phyloP scores from a whole-genome alignment of 2,113 vertebrate species.

The Xiphophorus couchianus region DNA sequence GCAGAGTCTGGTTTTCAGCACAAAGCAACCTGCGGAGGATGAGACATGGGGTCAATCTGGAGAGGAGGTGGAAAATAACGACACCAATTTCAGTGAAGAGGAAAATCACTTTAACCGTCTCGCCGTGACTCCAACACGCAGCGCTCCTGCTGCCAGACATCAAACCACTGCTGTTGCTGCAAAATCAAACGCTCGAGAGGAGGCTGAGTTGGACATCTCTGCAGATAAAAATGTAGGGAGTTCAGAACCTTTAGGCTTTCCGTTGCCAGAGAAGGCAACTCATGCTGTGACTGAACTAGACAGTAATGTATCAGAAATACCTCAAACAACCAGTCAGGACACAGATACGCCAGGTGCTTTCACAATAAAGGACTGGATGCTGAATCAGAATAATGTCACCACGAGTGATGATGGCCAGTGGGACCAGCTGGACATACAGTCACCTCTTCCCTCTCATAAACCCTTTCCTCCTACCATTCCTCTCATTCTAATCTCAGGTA shows the following conservation, averaged over 20 bases:
- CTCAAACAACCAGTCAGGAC: conserved; percentile 22
- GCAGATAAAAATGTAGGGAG: conserved; percentile 21
- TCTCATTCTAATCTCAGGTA: conserved; percentile 57
- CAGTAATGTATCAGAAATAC: conserved; percentile 24
- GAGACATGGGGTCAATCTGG: conserved; percentile 13
- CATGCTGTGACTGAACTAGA: conserved; percentile 37
- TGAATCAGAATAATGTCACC: conserved; percentile 5
- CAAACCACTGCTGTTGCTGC: background rate
- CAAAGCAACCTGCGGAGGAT: conserved; percentile 25
- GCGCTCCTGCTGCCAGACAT: conserved; percentile 1
- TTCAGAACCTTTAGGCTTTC: conserved; percentile 2
- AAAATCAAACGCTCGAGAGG: conserved; percentile 3
- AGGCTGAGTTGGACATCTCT: conserved; percentile 9
- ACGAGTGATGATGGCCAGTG: conserved; percentile 15
- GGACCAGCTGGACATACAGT: conserved; percentile 44
- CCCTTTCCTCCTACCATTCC: conserved; percentile 13
- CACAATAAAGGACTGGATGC: conserved; percentile 4
- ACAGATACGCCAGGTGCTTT: conserved; percentile 12
- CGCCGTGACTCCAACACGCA: conserved; percentile 15
- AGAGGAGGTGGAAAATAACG: conserved; percentile 20
- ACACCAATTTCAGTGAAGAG: conserved; percentile 27
- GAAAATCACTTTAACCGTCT: conserved; percentile 31
- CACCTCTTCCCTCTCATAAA: conserved; percentile 36
- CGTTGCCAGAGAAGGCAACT: conserved; percentile 11
- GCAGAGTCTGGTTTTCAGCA: conserved; percentile 19